Base-by-base conservation (phyloP, 2,113 vertebrate species). In the Osmerus eperlanus region DNA sequence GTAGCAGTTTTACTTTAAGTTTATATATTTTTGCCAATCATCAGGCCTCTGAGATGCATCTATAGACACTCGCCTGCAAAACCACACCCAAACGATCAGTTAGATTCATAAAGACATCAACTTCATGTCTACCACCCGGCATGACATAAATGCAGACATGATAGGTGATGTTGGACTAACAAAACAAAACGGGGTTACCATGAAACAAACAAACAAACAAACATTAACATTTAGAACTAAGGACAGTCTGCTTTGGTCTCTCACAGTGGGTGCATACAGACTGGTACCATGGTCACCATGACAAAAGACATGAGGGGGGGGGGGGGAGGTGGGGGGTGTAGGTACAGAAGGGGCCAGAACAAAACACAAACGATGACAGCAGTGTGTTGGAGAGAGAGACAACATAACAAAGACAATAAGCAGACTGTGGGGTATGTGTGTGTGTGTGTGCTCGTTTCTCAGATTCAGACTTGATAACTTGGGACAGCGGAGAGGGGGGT, bases 161-260 rank as follows among this genome's bases (percentile, higher is more conserved):
- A 47, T 54, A 60, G 28, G 54, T 3, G 81, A 74, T 54, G 63
- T 56, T 53, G 72, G 23, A 23, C 41, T 76, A 56, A 8, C 47
- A 28, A 78, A 77, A 78, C 72, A 58, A 81, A 80, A 32, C 1
- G 32, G 69, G 16, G 53, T 74, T 76, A 89, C 89, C 81, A 83
- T 85, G 75, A 84, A 88, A 83, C 77, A 78, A 83, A 80, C 80
- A 87, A 83, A 80, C 80, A 87, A 56, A 70, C 23, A 23, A 23
- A 81, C 66, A 83, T 82, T 68, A 75, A 21, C 51, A 69, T 70
- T 79, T 77, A 76, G 78, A 32, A 32, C 32, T 32, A 32, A 80
- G 78, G 67, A 73, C 73, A 79, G 83, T 81, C 80, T 72, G 78
- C 83, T 86, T 80, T 81, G 77, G 83, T 90, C 81, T 89, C 70